Evolutionary conservation across 2,113 vertebrate species (phyloP).

Genomic region (Euleptes europaea): DNA sequence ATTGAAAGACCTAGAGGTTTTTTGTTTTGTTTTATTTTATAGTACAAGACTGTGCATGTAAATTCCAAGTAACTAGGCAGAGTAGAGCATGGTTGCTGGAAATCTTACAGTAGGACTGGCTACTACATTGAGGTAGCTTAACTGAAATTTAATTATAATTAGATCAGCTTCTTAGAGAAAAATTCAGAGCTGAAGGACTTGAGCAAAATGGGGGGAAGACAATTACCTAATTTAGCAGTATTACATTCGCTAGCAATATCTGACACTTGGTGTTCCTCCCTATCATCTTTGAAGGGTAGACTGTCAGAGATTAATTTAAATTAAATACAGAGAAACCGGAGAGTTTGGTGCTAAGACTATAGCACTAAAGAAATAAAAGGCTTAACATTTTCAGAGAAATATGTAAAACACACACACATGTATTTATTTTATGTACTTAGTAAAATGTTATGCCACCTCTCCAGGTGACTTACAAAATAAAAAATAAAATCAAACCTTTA

Average conservation of each 20-base stretch:
- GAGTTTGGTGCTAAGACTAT: background rate
- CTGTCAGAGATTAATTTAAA: background rate
- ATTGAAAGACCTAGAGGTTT: constrained; percentile 36
- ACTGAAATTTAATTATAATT: background rate
- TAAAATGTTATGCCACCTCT: too few relatives aligned
- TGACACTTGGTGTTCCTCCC: background rate
- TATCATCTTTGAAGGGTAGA: too few relatives aligned
- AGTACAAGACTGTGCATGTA: background rate
- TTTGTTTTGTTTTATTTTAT: background rate
- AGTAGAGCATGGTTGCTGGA: background rate
- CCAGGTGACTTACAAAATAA: too few relatives aligned
- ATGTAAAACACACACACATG: too few relatives aligned
- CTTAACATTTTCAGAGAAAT: too few relatives aligned
- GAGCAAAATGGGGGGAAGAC: too few relatives aligned
- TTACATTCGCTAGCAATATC: background rate
- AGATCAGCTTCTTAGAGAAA: background rate
- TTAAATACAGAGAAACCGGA: background rate
- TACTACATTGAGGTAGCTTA: background rate
- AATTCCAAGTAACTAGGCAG: background rate
- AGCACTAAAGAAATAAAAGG: too few relatives aligned
- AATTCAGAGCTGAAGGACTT: background rate
- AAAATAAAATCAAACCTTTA: too few relatives aligned
- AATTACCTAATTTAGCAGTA: background rate
- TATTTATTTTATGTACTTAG: too few relatives aligned
- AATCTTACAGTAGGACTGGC: background rate